Conservation (phyloP, 2,113 vertebrate species). For the Corydoras maculifer region DNA sequence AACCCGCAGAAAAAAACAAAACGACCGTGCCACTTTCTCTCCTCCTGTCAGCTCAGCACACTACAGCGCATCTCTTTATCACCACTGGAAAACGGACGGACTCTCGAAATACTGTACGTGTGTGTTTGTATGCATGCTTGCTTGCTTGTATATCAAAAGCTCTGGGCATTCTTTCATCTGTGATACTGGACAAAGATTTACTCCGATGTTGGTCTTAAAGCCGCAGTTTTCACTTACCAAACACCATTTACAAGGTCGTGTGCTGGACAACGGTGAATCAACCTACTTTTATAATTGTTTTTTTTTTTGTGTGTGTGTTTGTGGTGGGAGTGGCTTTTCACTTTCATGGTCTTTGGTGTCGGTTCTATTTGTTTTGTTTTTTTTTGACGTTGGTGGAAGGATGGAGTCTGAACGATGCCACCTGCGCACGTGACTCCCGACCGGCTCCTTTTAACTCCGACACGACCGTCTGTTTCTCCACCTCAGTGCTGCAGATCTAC, state of each 20-base stretch:
- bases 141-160: slow-evolving; percentile 24
- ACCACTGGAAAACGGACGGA: slow-evolving; percentile 70
- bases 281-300: slow-evolving; percentile 54
- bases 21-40: slow-evolving; percentile 57
- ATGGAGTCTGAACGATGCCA: neutral
- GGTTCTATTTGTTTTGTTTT: neutral
- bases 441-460: too few species aligned
- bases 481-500: too few species aligned
- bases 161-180: slow-evolving; percentile 53
- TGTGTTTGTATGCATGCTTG: slow-evolving; percentile 27
- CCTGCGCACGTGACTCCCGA: too few species aligned
- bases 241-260: slow-evolving; percentile 55
- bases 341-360: neutral
- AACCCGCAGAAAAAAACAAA: slow-evolving; percentile 30
- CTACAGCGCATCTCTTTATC: slow-evolving; percentile 55
- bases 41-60: slow-evolving; percentile 51
- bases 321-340: neutral
- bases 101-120: slow-evolving; percentile 49
- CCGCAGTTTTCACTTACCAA: slow-evolving; percentile 37
- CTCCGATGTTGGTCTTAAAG: slow-evolving; percentile 51
- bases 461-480: too few species aligned
- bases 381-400: neutral
- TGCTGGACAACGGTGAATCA: slow-evolving; percentile 75
- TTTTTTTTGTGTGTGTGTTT: neutral
- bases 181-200: slow-evolving; percentile 69